These are phyloP conservation scores for Agrochola macilenta DNA, from an alignment of 2,888 invertebrate species.

Conservation along the genomic window DNA sequence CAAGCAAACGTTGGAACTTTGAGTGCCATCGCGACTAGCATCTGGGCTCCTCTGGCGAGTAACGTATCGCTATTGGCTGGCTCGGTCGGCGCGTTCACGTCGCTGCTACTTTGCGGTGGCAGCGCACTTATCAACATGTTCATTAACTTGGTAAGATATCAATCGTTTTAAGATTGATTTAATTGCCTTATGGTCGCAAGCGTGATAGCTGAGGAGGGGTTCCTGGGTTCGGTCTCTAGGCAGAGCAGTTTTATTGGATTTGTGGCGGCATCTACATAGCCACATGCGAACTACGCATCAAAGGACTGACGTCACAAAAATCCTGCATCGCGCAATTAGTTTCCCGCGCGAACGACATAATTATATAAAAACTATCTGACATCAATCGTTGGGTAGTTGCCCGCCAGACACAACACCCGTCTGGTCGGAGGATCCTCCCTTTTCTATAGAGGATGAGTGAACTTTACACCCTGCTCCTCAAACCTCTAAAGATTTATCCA, in stretches of 20 bases:
- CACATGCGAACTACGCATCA: too few relatives aligned
- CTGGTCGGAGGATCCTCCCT: too few relatives aligned
- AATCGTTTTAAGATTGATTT: not conserved
- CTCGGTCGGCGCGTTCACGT: constrained; percentile 96
- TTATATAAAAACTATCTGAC: too few relatives aligned
- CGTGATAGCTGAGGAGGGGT: not conserved
- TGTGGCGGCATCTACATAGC: too few relatives aligned
- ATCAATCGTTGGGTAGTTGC: too few relatives aligned
- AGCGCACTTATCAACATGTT: constrained; percentile 97
- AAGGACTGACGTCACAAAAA: too few relatives aligned
- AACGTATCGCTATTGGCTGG: constrained; percentile 96
- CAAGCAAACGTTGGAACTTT: constrained; percentile 97
- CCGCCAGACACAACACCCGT: too few relatives aligned
- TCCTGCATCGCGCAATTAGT: too few relatives aligned
- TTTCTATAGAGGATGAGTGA: too few relatives aligned
- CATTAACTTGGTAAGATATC: constrained; percentile 93
- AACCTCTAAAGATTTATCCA: too few relatives aligned
- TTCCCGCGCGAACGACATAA: too few relatives aligned
- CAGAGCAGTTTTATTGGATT: not conserved
- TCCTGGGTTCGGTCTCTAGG: not conserved
- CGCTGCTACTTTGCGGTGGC: constrained; percentile 96
- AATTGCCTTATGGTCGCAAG: not conserved
- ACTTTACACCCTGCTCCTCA: too few relatives aligned
- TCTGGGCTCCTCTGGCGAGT: constrained; percentile 98
- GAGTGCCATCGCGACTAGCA: constrained; percentile 94